Base-by-base conservation (phyloP, 2,113 vertebrate species). In the Cephalopholis sonnerati region DNA sequence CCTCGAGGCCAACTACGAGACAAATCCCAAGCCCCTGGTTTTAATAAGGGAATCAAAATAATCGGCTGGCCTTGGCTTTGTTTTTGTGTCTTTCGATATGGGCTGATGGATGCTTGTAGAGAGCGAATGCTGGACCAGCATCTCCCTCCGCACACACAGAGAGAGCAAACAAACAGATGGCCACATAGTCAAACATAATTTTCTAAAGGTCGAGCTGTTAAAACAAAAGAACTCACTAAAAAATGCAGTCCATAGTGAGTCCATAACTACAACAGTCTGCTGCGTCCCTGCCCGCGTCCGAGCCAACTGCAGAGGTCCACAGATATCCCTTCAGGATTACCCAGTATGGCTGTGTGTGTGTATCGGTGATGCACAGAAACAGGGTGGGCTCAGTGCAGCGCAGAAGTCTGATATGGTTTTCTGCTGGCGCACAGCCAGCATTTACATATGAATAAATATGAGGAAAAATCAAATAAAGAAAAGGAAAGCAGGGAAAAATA, bases 381-480 rank as follows among this genome's bases (percentile, higher is more conserved):
- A 79, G 83, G 91, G 87, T 74, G 82, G 78, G 65, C 80, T 80
- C 79, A 71, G 75, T 66, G 59, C 65, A 72, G 67, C n/a, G 53
- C 85, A 82, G 9, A 70, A 78, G 79, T 74, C 74, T 51, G 53
- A 88, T 87, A 82, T 77, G 74, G 75, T 65, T 85, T 71, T 72
- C 83, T 74, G 58, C 89, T 88, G 89, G 85, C 81, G 58, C 91
- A 76, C 66, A 67, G 85, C 81, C 84, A 83, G 48, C 82, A 87
- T 93, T 93, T 93, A 89, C 84, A 89, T 91, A 88, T 91, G 85
- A 94, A 93, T 90, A 93, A 92, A 93, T 93, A 93, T 89, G 90
- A 84, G 77, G 24, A 55, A 75, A 79, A 89, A 91, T 91, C 82
- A 87, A 92, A 92, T 93, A 93, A 93, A 94, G 93, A 92, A 93